phyloP scores from a whole-genome alignment of 2,888 invertebrate species.

The Limnephilus lunatus region DNA sequence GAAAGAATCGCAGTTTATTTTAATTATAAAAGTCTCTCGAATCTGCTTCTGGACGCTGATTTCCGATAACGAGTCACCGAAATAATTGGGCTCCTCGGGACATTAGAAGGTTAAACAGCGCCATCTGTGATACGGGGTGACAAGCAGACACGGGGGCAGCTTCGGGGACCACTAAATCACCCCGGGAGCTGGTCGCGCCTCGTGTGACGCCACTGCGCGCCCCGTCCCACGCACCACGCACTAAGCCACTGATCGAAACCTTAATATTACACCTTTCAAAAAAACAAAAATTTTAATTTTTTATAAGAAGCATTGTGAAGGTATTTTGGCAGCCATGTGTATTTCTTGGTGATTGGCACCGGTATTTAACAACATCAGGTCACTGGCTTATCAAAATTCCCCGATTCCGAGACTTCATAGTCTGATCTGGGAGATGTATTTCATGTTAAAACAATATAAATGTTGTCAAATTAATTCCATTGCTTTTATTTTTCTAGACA shows the following conservation, averaged over 20 bases:
- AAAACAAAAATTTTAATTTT: no score
- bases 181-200: neutral
- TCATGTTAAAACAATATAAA: no score
- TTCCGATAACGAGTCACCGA: slow-evolving; percentile 5
- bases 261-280: neutral
- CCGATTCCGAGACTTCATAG: no score
- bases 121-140: slow-evolving; percentile 27
- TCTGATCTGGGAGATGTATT: no score
- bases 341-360: no score
- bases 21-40: neutral
- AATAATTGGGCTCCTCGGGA: slow-evolving; percentile 24
- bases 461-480: no score
- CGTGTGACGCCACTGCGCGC: slow-evolving; percentile 6
- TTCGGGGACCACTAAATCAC: slow-evolving; percentile 22
- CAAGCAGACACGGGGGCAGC: slow-evolving; percentile 11
- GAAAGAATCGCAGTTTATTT: neutral
- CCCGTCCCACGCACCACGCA: neutral
- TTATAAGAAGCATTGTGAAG: no score
- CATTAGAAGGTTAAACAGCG: slow-evolving; percentile 35
- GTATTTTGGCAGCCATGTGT: no score
- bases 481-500: no score
- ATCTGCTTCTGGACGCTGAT: neutral
- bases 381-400: no score
- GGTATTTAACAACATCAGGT: no score
- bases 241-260: neutral